Evolutionary conservation across 2,113 vertebrate species (phyloP).

Genomic region (Numenius arquata): DNA sequence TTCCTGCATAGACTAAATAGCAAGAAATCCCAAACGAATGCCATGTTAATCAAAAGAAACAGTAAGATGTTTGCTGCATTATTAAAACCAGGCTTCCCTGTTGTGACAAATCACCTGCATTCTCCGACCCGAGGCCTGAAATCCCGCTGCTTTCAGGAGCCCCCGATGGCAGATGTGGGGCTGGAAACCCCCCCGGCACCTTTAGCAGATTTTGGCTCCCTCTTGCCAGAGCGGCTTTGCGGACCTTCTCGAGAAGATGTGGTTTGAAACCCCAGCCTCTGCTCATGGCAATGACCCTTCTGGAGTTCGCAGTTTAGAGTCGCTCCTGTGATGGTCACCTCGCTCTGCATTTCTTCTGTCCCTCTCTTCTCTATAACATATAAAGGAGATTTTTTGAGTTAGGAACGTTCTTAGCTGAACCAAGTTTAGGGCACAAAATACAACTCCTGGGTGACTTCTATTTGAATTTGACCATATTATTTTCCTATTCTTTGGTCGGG

Average conservation of each 20-base stretch:
- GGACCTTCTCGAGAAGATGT: not conserved
- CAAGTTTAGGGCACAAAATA: not conserved
- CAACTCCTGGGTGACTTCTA: not conserved
- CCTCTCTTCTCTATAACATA: not conserved
- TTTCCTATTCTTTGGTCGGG: not conserved
- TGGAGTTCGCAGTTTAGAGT: not conserved
- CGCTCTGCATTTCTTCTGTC: not conserved
- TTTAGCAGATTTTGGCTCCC: not conserved
- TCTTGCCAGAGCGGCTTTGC: not conserved
- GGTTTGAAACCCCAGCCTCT: not conserved
- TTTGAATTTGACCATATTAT: not conserved
- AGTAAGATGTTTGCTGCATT: not conserved
- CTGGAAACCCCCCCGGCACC: not conserved
- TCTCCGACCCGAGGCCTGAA: not conserved
- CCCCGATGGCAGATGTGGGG: not conserved
- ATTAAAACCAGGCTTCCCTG: slow-evolving; percentile 7
- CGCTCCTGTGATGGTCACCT: not conserved
- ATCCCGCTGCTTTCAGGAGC: not conserved
- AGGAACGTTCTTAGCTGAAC: not conserved
- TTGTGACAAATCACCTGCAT: not conserved
- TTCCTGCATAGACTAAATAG: slow-evolving; percentile 5
- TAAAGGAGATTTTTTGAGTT: not conserved
- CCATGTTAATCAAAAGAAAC: not conserved
- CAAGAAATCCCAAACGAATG: not conserved
- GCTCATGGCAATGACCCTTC: not conserved